A percentile compares a stretch with the other conserved stretches of the same genome.
Evolutionary conservation across 1,140 invertebrate species (phyloP).

Genomic region (Listronotus oregonensis): DNA sequence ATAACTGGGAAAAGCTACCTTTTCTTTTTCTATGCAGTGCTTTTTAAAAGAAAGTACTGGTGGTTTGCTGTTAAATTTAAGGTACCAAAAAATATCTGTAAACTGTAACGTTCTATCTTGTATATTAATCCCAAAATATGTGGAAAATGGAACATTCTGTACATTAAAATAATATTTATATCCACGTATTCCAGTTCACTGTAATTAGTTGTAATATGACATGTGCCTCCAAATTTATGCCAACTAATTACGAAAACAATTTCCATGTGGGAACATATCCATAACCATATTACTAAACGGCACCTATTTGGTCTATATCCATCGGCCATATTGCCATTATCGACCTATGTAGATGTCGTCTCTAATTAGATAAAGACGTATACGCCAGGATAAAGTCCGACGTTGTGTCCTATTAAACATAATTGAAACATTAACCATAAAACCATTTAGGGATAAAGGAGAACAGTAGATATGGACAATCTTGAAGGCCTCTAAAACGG

Average conservation of each 20-base stretch:
- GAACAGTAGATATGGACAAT: conserved; percentile 25
- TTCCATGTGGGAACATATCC: conserved; percentile 22
- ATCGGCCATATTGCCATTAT: conserved; percentile 24
- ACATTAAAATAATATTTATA: too few relatives aligned
- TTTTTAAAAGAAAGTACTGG: too few relatives aligned
- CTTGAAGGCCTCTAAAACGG: conserved; percentile 32
- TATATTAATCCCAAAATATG: too few relatives aligned
- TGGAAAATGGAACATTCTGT: too few relatives aligned
- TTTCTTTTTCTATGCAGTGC: too few relatives aligned
- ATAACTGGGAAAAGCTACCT: too few relatives aligned
- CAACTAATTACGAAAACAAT: conserved; percentile 30
- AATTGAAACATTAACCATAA: conserved; percentile 40
- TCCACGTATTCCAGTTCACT: too few relatives aligned
- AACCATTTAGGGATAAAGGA: conserved; percentile 34
- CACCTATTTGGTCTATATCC: conserved; percentile 19
- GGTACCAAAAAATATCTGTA: too few relatives aligned
- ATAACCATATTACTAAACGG: conserved; percentile 31
- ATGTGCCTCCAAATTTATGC: conserved; percentile 8
- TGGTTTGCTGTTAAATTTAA: too few relatives aligned
- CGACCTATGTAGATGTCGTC: conserved; percentile 32
- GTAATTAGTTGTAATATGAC: conserved; percentile 4
- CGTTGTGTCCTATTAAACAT: conserved; percentile 32
- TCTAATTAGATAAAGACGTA: conserved; percentile 36
- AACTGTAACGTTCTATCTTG: too few relatives aligned
- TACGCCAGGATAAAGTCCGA: conserved; percentile 5